phyloP scores from a whole-genome alignment of 2,113 vertebrate species.

The Fulica atra region DNA sequence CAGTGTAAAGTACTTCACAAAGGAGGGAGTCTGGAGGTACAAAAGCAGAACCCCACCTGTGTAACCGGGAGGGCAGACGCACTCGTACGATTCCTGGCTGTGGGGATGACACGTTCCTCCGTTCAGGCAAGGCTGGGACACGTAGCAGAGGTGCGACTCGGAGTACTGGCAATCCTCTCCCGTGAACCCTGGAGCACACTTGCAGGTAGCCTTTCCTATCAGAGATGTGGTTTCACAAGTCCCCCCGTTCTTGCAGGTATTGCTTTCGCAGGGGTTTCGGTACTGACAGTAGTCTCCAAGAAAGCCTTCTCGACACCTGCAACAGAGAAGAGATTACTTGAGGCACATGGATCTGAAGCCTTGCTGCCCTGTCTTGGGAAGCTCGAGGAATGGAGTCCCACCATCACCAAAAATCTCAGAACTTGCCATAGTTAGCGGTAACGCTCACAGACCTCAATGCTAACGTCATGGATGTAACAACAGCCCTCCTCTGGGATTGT shows the following conservation, averaged over 20 bases:
- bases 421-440: not conserved
- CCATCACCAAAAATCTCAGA: fast-evolving
- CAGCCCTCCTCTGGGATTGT: not conserved
- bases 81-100: conserved; percentile 81
- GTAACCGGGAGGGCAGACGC: conserved; percentile 84
- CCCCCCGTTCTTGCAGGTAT: conserved; percentile 87
- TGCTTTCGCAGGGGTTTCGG: conserved; percentile 86
- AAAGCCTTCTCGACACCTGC: conserved; percentile 87
- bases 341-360: not conserved
- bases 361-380: not conserved
- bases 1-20: not conserved
- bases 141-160: conserved; percentile 85
- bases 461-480: not conserved
- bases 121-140: conserved; percentile 85
- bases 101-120: conserved; percentile 82
- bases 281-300: conserved; percentile 92
- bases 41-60: conserved; percentile 77
- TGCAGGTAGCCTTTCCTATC: conserved; percentile 80
- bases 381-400: not conserved
- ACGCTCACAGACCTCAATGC: not conserved
- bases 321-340: not conserved
- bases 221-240: conserved; percentile 81
- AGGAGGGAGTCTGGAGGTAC: not conserved
- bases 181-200: conserved; percentile 83
- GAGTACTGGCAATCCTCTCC: conserved; percentile 84